Conservation (phyloP, 2,113 vertebrate genomes). For the Osmerus eperlanus region DNA sequence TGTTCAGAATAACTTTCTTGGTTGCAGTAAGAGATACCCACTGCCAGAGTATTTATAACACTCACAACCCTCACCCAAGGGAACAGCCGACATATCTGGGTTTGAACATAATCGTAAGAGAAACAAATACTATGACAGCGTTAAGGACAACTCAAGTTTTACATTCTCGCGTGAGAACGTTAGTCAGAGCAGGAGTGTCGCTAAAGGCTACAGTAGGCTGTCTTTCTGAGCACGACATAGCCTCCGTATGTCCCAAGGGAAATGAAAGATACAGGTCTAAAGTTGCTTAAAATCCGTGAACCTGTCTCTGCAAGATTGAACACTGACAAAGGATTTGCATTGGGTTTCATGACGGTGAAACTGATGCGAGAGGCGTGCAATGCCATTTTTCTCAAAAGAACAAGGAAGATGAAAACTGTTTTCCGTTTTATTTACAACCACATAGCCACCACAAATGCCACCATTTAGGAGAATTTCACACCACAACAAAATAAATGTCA, state of each 20-base stretch:
- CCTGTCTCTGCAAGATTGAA: neutral
- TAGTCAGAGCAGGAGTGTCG: neutral
- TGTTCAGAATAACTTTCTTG: neutral
- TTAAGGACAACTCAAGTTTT: no score
- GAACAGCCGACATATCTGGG: neutral
- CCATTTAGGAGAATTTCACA: no score
- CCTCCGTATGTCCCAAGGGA: neutral
- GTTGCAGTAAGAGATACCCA: slow-evolving; percentile 4
- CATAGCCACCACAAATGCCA: no score
- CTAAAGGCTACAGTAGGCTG: neutral
- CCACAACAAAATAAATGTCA: no score
- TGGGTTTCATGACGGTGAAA: neutral
- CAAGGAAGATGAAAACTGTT: neutral
- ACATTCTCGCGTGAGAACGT: neutral
- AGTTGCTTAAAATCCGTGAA: neutral
- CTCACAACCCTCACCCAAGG: neutral
- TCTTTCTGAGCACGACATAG: neutral
- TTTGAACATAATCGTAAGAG: neutral
- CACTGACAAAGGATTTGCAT: neutral
- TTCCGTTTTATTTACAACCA: no score
- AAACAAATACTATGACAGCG: neutral
- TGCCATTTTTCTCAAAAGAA: neutral
- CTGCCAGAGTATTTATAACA: slow-evolving; percentile 5
- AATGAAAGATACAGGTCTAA: neutral
- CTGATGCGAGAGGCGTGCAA: neutral